Base-by-base conservation (phyloP, 2,797 vertebrate genomes). In the Nannoperca australis region DNA sequence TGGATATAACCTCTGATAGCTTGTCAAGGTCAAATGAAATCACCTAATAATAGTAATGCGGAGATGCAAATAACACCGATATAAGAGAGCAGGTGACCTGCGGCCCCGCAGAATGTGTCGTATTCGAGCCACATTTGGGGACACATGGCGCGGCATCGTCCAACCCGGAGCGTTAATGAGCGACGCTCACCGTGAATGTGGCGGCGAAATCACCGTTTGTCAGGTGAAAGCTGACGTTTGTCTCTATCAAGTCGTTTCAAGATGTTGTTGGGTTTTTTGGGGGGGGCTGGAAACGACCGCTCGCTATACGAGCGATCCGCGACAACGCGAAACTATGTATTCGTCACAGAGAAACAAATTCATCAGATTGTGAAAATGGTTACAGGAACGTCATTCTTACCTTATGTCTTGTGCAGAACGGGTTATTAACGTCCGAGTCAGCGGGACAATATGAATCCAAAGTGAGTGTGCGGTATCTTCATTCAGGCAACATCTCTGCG, bases 11-110 rank as follows among this genome's bases (percentile, higher is more conserved):
- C 92, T 91, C 78, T 50, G 80, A 79, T 47, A 76, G 51, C 42
- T 79, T 12, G 68, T 89, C 91, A 94, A 94, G 93, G 93, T 94
- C 93, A 94, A 85, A 88, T 36, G 17, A 81, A 12, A 12, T 54
- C 71, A 34, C 10, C 53, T 70, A 32, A 53, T 56, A 47, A 60
- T 27, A 68, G 9, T 51, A 0, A 55, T 1, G 64, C 61, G 6
- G 40, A 24, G 62, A 61, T 54, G 55, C 58, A 73, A 65, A 73
- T 17, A 32, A n/a, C 47, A 1, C 3, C 1, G 8, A 18, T 11
- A 3, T 0, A 7, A 58, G 32, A 58, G 60, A 42, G 62, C 55
- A 47, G 40, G 71, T 65, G 64, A 73, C 58, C 30, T 17, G 32
- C 36, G 27, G 24, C 13, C 12, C n/a, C 34, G 42, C 36, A 40